Evolutionary conservation across 2,797 vertebrate genomes (phyloP), one percentile per base, ranked within the genome.

Genomic region (Chrysocyon brachyurus): DNA sequence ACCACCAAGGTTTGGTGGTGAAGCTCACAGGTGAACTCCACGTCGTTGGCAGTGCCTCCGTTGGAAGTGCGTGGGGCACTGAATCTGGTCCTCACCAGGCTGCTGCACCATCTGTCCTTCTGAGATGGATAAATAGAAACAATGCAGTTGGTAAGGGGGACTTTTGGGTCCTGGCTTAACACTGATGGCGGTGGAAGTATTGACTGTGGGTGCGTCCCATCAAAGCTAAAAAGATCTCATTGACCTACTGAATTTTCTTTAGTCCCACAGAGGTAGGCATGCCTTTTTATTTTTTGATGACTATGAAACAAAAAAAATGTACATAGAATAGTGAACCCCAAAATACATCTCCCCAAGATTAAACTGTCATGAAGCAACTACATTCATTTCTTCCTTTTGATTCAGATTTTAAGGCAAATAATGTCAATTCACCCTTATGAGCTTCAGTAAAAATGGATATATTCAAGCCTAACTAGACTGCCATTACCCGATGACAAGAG

Each of bases 51-150:
- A 1, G 16, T 28, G 75, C 5, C 1, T 54, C 85, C 19, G 0
- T 16, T 10, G 56, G 49, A 49, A 70, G 52, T 19, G 46, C 46
- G 49, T 15, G 64, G 59, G 56, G 22, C 57, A 4, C 19, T 0
- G 40, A 54, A 8, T 26, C 16, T n/a, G 19, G 1, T 49, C 19
- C 33, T 63, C 57, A 26, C 6, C 24, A 11, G 93, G 64, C 83
- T 21, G 63, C n/a, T 63, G 94, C 3, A 33, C 83, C 97, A 54
- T 87, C 88, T 95, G 15, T 73, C 83, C 61, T 77, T 64, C 83
- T 10, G 11, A 85, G 70, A 49, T 6, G 28, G 88, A 22, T 61
- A 22, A 77, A 70, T 2, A 14, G 33, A 78, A 70, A 24, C 22
- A 3, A 3, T 10, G 57, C 8, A 6, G 1, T 89, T 64, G 56